Conservation (phyloP, 2,888 invertebrate genomes). For the Apotomis betuletana region DNA sequence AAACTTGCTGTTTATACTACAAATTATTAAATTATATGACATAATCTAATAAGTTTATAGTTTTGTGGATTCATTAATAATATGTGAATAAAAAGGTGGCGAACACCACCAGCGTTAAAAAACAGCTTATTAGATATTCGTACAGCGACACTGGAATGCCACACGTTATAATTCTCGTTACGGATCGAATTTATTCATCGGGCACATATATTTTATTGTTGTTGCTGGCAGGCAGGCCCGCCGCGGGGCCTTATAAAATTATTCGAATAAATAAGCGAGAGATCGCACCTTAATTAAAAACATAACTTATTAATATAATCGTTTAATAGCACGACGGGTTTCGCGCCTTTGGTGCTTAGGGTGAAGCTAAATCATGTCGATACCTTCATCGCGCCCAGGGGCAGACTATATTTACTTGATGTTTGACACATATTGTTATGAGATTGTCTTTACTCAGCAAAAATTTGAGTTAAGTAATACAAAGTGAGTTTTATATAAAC, state of each 20-base stretch:
- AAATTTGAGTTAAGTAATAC: background rate
- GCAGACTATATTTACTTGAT: constrained; percentile 25
- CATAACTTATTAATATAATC: constrained; percentile 82
- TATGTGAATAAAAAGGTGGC: background rate
- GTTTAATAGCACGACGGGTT: constrained; percentile 79
- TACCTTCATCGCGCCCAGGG: constrained; percentile 21
- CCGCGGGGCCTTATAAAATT: constrained; percentile 81
- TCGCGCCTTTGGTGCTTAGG: constrained; percentile 64
- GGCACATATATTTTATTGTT: constrained; percentile 76
- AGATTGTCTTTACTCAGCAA: constrained; percentile 13
- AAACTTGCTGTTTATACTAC: too few relatives aligned
- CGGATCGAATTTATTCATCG: constrained; percentile 79
- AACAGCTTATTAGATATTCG: constrained; percentile 52
- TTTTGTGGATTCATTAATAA: too few relatives aligned
- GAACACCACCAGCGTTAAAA: constrained; percentile 11
- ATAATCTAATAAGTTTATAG: too few relatives aligned
- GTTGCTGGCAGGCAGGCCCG: constrained; percentile 61
- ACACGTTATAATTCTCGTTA: constrained; percentile 78
- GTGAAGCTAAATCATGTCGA: constrained; percentile 35
- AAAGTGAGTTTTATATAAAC: background rate
- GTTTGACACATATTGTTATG: constrained; percentile 26
- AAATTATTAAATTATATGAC: too few relatives aligned
- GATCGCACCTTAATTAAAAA: constrained; percentile 81
- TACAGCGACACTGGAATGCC: constrained; percentile 66
- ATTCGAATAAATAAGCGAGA: constrained; percentile 79